phyloP scores from a whole-genome alignment of 1,140 invertebrate genomes.

The Ooceraea biroi region DNA sequence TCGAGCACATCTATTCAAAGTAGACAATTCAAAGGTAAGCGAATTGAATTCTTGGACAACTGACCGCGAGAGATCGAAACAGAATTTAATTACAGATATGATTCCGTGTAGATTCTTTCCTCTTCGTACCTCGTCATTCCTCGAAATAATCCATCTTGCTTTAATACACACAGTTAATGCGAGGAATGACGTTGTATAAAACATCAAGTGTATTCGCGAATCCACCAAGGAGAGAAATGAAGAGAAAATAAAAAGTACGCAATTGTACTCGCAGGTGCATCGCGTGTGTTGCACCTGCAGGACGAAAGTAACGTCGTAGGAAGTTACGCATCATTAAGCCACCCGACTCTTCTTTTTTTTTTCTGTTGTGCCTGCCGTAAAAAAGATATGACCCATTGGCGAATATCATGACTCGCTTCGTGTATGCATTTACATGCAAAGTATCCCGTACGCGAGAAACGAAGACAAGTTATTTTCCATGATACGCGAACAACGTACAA shows the following conservation, averaged over 20 bases:
- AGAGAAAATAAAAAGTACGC: too few species aligned
- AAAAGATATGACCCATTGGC: slow-evolving; percentile 28
- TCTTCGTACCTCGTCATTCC: not conserved
- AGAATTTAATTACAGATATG: not conserved
- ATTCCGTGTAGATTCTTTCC: not conserved
- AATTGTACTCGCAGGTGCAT: too few species aligned
- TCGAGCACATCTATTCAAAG: not conserved
- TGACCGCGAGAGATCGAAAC: slow-evolving; percentile 5
- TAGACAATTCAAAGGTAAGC: not conserved
- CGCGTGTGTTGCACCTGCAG: too few species aligned
- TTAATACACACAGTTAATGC: too few species aligned
- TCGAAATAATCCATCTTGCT: not conserved
- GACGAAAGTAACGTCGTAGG: slow-evolving; percentile 26
- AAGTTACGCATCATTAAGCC: slow-evolving; percentile 52
- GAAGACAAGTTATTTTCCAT: not conserved
- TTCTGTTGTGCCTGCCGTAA: slow-evolving; percentile 8
- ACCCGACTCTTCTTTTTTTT: not conserved
- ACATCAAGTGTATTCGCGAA: too few species aligned
- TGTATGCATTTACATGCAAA: not conserved
- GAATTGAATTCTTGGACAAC: too few species aligned
- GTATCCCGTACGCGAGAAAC: not conserved
- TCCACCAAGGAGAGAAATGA: too few species aligned
- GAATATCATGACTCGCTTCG: slow-evolving; percentile 27
- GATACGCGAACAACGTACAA: not conserved
- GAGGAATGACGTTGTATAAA: too few species aligned